Evolutionary conservation across 1,140 invertebrate genomes (phyloP).

Genomic region (Drosophila subobscura): DNA sequence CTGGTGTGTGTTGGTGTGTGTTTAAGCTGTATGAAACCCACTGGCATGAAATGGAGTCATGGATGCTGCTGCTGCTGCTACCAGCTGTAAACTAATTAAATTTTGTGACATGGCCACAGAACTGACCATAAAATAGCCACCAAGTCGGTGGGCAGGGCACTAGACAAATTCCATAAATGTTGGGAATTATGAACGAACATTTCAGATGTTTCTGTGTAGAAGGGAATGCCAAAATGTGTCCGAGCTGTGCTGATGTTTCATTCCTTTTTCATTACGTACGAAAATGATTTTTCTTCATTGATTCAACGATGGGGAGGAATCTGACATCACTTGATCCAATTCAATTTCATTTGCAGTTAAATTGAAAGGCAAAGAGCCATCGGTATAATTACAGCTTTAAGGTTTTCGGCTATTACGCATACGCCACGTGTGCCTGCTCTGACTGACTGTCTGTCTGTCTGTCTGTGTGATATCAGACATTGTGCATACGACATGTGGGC

Average conservation of each 20-base stretch:
- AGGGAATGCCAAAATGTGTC: no score
- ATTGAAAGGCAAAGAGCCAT: no score
- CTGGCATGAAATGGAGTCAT: conserved; percentile 9
- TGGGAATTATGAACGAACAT: background rate
- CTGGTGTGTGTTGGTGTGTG: background rate
- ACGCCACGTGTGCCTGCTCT: background rate
- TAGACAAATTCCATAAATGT: background rate
- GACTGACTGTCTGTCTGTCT: background rate
- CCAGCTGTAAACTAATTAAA: conserved; percentile 59
- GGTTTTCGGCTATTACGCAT: background rate
- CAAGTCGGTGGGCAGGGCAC: conserved; percentile 14
- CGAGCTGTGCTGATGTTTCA: no score
- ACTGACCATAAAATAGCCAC: conserved; percentile 73
- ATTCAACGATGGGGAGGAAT: no score
- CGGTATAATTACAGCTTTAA: background rate
- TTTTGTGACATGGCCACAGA: conserved; percentile 69
- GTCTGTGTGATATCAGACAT: conserved; percentile 43
- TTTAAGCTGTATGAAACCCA: background rate
- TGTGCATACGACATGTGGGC: conserved; percentile 51
- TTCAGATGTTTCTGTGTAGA: background rate
- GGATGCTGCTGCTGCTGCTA: conserved; percentile 16
- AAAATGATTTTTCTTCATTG: no score
- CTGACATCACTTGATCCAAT: no score
- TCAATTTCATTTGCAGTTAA: no score
- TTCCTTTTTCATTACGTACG: no score